A percentile compares a stretch with the other conserved stretches of the same genome.
These are phyloP conservation scores for Lamproptera curius DNA, from an alignment of 2,888 invertebrate species.

Conservation along the genomic window DNA sequence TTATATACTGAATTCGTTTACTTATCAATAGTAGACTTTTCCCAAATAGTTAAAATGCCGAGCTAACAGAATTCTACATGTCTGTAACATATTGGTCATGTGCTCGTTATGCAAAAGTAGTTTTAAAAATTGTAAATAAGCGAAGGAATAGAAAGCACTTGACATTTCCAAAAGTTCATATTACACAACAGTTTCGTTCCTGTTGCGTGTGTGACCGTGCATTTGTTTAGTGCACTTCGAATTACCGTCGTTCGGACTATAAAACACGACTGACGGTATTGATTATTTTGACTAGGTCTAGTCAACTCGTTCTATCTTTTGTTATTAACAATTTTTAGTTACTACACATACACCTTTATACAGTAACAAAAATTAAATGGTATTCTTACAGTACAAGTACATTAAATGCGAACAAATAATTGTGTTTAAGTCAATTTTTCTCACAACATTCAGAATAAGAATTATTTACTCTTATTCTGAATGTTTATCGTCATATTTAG, in stretches of 20 bases:
- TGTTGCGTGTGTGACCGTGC: slow-evolving; percentile 7
- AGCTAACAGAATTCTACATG: no score
- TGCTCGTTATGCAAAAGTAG: no score
- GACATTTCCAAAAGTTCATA: neutral
- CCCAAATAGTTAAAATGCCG: no score
- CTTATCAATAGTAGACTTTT: no score
- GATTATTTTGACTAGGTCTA: slow-evolving; percentile 5
- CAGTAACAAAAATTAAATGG: neutral
- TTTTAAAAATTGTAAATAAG: no score
- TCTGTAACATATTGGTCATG: no score
- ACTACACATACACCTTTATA: neutral
- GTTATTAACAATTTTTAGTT: neutral
- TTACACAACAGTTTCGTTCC: neutral
- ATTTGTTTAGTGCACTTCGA: slow-evolving; percentile 5
- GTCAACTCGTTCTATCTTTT: no score
- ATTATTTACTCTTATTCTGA: no score
- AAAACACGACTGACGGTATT: slow-evolving; percentile 10
- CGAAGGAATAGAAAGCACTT: neutral
- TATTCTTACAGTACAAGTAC: neutral
- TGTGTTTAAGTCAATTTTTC: neutral
- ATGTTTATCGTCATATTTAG: no score
- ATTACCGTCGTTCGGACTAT: slow-evolving; percentile 10
- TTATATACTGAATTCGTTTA: no score
- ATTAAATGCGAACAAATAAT: neutral
- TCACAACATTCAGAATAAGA: neutral